Evolutionary conservation across 2,113 vertebrate genomes (phyloP), one percentile per base, ranked within the genome.

Genomic region (Anas platyrhynchos): DNA sequence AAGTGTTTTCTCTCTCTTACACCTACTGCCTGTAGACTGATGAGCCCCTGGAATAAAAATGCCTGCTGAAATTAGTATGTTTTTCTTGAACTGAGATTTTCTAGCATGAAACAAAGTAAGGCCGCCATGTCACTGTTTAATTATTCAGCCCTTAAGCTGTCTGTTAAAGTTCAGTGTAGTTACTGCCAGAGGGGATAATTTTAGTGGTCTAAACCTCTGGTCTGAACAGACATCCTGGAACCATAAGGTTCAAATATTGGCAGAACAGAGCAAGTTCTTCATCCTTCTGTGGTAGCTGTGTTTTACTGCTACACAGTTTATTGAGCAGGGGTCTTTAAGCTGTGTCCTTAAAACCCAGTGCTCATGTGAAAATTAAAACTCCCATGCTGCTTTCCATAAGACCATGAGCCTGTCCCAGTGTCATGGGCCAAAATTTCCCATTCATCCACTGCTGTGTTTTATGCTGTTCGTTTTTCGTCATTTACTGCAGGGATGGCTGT

Each of bases 21-120:
- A 89, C n/a, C 11, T 16, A 22, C 38, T 8, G 5, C n/a, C 22
- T 48, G 11, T 10, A 55, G 12, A 16, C 27, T 4, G 31, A 34
- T 46, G 38, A 89, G 68, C 32, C 7, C 15, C 34, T 41, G 44
- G 16, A 86, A 62, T 59, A 92, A 83, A 73, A 78, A 80, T 18
- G 7, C 26, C 82, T 91, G 29, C 46, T 21, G 18, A 41, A 90
- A 50, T 77, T 69, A n/a, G 41, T 34, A 29, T 69, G 21, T 65
- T 96, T 97, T 84, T 56, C 63, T 97, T 93, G 83, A 96, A 69
- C 67, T 32, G 52, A 94, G 63, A 69, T 93, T 96, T 96, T 88
- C 82, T 84, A 82, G 78, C 59, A 90, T 41, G 68, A 95, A 95
- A 85, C 63, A 93, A 96, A 78, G 80, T 82, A 93, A 94, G 79